These are phyloP conservation scores for Psettodes erumei DNA, from an alignment of 2,113 vertebrate species.

Conservation along the genomic window DNA sequence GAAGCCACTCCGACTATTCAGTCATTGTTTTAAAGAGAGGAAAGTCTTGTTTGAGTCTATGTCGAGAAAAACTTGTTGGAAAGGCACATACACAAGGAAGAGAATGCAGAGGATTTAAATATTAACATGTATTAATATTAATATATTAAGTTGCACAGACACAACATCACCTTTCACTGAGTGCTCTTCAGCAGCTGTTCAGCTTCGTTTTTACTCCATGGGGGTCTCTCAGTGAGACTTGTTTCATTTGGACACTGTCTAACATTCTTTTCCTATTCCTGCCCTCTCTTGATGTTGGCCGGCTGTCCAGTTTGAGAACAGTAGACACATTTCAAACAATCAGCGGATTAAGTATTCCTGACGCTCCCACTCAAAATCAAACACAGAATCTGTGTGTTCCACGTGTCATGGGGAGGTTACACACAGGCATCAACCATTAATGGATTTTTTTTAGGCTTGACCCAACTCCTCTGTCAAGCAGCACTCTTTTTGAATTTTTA, in stretches of 20 bases:
- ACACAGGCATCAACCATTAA: conserved; percentile 9
- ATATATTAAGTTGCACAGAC: conserved; percentile 26
- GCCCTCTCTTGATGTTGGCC: conserved; percentile 41
- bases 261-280: conserved; percentile 69
- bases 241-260: conserved; percentile 72
- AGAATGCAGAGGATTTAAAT: neutral
- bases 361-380: conserved; percentile 36
- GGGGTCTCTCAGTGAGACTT: conserved; percentile 39
- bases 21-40: no score
- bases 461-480: neutral
- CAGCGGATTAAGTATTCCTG: conserved; percentile 48
- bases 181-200: conserved; percentile 26
- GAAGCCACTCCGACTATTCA: no score
- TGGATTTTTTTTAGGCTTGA: neutral
- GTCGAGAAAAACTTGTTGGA: neutral
- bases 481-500: neutral
- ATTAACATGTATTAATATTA: no score
- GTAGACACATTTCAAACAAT: conserved; percentile 48
- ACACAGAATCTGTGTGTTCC: conserved; percentile 31
- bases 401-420: conserved; percentile 1
- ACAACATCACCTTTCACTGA: conserved; percentile 19
- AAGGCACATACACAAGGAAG: neutral
- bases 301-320: conserved; percentile 41
- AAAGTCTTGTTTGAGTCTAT: conserved; percentile 2
- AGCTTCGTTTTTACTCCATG: conserved; percentile 24